Evolutionary conservation across 2,888 invertebrate species (phyloP).

Genomic region (Beris morrisii): DNA sequence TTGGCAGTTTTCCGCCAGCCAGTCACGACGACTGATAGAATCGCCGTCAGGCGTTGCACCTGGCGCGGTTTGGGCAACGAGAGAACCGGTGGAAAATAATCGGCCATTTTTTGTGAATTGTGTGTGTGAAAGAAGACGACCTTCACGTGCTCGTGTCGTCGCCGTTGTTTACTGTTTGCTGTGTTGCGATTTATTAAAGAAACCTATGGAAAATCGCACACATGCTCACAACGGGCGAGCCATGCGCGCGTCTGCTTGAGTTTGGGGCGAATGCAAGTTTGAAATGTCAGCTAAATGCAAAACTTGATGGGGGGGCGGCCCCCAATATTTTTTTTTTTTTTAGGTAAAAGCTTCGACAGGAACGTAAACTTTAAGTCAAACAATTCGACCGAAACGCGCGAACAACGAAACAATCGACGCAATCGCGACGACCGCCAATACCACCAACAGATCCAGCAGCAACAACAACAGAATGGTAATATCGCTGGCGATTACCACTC

Average conservation of each 20-base stretch:
- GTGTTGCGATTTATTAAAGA: conserved; percentile 21
- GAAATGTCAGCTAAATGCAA: background rate
- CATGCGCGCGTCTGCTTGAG: background rate
- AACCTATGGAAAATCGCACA: background rate
- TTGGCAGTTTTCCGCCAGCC: too few species aligned
- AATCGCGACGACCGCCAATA: conserved; percentile 59
- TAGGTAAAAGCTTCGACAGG: conserved; percentile 24
- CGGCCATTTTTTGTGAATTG: too few species aligned
- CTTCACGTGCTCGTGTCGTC: too few species aligned
- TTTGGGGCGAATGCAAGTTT: background rate
- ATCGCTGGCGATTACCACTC: conserved; percentile 24
- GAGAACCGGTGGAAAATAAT: too few species aligned
- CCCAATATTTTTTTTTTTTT: background rate
- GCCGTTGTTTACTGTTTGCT: conserved; percentile 19
- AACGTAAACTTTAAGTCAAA: conserved; percentile 36
- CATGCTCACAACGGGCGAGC: background rate
- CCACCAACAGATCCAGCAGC: conserved; percentile 34
- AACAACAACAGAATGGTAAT: conserved; percentile 33
- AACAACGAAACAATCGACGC: conserved; percentile 71
- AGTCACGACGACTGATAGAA: too few species aligned
- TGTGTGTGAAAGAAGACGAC: too few species aligned
- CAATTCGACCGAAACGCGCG: conserved; percentile 61
- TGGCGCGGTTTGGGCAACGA: too few species aligned
- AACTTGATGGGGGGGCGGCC: background rate
- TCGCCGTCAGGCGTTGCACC: too few species aligned